Evolutionary conservation across 2,797 vertebrate species (phyloP).

Genomic region (Sternotherus odoratus): DNA sequence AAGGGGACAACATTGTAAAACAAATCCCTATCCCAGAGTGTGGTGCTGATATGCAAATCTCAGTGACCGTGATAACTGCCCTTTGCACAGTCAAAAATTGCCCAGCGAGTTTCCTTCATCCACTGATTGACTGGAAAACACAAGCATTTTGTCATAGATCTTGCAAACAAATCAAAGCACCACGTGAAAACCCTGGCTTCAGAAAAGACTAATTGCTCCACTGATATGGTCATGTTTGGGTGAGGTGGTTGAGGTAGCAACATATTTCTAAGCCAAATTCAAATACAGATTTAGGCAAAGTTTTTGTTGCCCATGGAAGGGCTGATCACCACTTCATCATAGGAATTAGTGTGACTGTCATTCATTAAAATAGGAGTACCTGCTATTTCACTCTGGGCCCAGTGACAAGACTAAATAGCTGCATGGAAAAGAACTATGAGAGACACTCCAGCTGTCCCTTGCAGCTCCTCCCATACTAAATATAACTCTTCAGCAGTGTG

Average conservation of each 20-base stretch:
- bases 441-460: conserved; percentile 28
- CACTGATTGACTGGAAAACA: neutral
- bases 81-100: conserved; percentile 28
- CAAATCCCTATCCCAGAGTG: conserved; percentile 37
- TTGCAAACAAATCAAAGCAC: conserved; percentile 48
- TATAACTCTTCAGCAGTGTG: conserved; percentile 58
- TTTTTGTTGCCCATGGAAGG: conserved; percentile 8
- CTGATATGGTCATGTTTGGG: conserved; percentile 33
- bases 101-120: neutral
- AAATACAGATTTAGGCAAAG: conserved; percentile 19
- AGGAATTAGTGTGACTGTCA: conserved; percentile 40
- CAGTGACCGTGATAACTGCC: neutral
- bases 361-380: conserved; percentile 37
- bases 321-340: neutral
- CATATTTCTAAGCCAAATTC: conserved; percentile 52
- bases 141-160: conserved; percentile 5
- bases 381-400: conserved; percentile 6
- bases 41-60: conserved; percentile 14
- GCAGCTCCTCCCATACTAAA: conserved; percentile 22
- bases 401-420: conserved; percentile 16
- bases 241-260: neutral
- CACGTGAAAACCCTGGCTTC: conserved; percentile 5
- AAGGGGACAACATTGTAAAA: conserved; percentile 56
- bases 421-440: neutral
- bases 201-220: conserved; percentile 35